Evolutionary conservation across 92 coral and sea anemone genomes (phyloP).

Genomic region (Isaurus tuberculatus): DNA sequence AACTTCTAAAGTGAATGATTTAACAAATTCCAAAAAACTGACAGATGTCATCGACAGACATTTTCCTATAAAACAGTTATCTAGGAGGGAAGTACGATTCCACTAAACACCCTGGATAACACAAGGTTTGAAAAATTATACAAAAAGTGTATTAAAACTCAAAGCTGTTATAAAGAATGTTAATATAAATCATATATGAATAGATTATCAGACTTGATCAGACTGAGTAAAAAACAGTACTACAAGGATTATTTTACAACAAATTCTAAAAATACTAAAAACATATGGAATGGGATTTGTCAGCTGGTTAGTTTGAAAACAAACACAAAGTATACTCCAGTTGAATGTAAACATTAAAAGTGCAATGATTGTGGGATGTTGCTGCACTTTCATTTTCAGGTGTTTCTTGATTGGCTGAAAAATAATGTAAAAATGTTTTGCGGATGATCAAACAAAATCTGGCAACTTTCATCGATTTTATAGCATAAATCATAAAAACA

Average conservation of each 20-base stretch:
- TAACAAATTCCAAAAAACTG: conserved; percentile 8
- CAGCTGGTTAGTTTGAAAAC: conserved; percentile 29
- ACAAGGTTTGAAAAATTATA: not conserved
- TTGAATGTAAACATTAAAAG: too few species aligned
- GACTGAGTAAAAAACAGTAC: conserved; percentile 15
- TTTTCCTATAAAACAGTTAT: conserved; percentile 47
- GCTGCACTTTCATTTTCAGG: too few species aligned
- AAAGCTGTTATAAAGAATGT: not conserved
- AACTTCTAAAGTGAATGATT: conserved; percentile 4
- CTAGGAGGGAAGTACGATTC: conserved; percentile 10
- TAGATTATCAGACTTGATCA: conserved; percentile 33
- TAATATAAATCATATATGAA: conserved; percentile 6
- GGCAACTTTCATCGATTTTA: too few species aligned
- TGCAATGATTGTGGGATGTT: too few species aligned
- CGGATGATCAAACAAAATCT: too few species aligned
- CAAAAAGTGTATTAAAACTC: not conserved
- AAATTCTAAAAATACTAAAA: conserved; percentile 27
- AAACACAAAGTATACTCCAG: not conserved
- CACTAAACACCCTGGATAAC: conserved; percentile 14
- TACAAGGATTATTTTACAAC: conserved; percentile 24
- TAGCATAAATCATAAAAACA: too few species aligned
- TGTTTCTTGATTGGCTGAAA: too few species aligned
- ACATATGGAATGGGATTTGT: conserved; percentile 25
- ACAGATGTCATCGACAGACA: conserved; percentile 30
- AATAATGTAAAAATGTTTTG: too few species aligned